Base-by-base conservation (phyloP, 2,113 vertebrate species). In the Sapayoa aenigma region DNA sequence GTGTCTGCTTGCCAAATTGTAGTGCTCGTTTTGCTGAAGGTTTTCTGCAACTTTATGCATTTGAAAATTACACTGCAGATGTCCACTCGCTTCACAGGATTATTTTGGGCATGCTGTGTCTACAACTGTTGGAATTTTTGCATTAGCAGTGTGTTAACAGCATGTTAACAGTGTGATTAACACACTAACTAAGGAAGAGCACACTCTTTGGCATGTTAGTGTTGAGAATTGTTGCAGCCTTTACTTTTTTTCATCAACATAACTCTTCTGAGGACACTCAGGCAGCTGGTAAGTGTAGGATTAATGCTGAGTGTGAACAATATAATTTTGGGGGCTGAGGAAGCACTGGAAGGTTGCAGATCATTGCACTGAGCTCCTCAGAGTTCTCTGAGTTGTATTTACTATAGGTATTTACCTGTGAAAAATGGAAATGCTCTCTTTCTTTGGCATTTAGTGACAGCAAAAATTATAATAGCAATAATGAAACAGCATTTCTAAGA, bases 141-240 rank as follows among this genome's bases (percentile, higher is more conserved):
- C 15, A 0, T 22, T 71, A 41, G 33, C 41, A 35, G 16, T 0
- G 10, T n/a, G 62, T 39, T 24, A 50, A 4, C 33, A 72, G 24
- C 56, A 13, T 8, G 5, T 42, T 18, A n/a, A 4, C 12, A 14
- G 7, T 3, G 5, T 11, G n/a, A 68, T 23, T 76, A 65, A 5
- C 11, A 33, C 17, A 1, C 11, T 35, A 33, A 8, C 44, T 35
- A 42, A 55, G 11, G 30, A 37, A 14, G 50, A 56, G 33, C 16
- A 12, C 14, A 1, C 12, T 56, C 20, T 27, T 1, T 25, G 37
- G 14, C 4, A 0, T 8, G 13, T 19, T 59, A 20, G 7, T 24
- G 37, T 3, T 37, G 15, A 31, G 30, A 62, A 14, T 30, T 33
- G 33, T 15, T 12, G 13, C 49, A 80, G 16, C 9, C 28, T 35